Evolutionary conservation across 2,797 vertebrate genomes (phyloP).

Genomic region (Muraenolepis orangiensis): DNA sequence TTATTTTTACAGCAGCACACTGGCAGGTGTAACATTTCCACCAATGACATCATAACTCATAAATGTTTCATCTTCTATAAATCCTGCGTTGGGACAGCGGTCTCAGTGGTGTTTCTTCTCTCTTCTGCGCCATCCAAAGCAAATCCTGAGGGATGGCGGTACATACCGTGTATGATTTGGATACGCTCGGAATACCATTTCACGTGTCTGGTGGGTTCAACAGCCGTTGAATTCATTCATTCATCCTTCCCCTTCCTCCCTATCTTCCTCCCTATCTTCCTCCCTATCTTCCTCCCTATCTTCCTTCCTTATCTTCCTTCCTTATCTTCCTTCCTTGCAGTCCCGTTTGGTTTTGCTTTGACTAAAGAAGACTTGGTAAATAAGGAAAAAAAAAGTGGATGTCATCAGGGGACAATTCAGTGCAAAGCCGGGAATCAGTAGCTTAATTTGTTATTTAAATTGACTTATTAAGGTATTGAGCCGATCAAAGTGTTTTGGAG

Average conservation of each 20-base stretch:
- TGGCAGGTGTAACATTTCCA: not conserved
- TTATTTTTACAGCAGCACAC: not conserved
- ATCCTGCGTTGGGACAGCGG: not conserved
- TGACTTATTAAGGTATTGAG: not conserved
- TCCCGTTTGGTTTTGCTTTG: not conserved
- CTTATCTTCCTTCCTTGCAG: too few species aligned
- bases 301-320: not conserved
- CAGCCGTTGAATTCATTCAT: conserved; percentile 3
- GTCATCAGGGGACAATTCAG: not conserved
- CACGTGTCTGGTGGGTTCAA: not conserved
- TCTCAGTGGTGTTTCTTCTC: not conserved
- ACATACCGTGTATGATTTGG: not conserved
- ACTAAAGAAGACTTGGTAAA: too few species aligned
- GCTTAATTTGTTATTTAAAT: conserved; percentile 5
- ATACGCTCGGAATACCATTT: too few species aligned
- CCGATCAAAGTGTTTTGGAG: not conserved
- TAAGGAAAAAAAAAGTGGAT: not conserved
- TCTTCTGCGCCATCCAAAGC: not conserved
- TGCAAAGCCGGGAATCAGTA: conserved; percentile 2
- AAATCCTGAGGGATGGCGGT: not conserved
- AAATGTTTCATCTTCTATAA: not conserved
- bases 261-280: conserved; percentile 10
- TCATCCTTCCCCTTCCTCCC: not conserved
- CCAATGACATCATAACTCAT: not conserved
- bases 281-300: conserved; percentile 16